Base-by-base conservation (phyloP, 1,140 invertebrate genomes). In the Atta colombica region DNA sequence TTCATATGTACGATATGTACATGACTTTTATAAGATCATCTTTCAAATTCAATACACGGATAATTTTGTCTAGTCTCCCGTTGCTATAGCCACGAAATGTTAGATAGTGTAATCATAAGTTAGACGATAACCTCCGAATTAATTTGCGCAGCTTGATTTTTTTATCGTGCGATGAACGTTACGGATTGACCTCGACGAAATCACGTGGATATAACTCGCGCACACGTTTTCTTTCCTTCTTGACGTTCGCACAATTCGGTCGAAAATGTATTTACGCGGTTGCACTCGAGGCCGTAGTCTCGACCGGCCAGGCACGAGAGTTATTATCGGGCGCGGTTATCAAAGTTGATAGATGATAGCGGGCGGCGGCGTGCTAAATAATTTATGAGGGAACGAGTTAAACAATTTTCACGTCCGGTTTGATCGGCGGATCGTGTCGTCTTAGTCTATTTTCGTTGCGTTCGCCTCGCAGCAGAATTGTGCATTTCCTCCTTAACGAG, bases 361-460 rank as follows among this genome's bases (percentile, higher is more conserved):
- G 51, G 55, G 61, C 60, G 60, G 58, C 55, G 60, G 86, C 86
- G 63, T 66, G 80, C 80, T 91, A 86, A 90, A 91, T 91, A 91
- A 91, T 91, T 91, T 86, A 91, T 90, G 89, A 90, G 65, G 51
- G 77, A 78, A 77, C 89, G 71, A 68, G 84, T 90, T 91, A 89
- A 91, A 91, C 89, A 91, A 91, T 91, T 90, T 91, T 84, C 89
- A 78, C 72, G 88, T 91, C 89, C 86, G 86, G 78, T 89, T 61
- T 60, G 78, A 89, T 88, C 87, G 39, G 84, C 21, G 58, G 77
- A 63, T 80, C 25, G 31, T 53, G 69, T 87, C 88, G 66, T 63
- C 55, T 85, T 78, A 55, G 72, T 82, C 87, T 82, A 88, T 84
- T 90, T 86, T 90, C 81, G 51, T 66, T 71, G 60, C 88, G 77